Percentiles rank a stretch among this genome's conserved stretches.
These are phyloP conservation scores for Melanotaenia nigrans DNA, from an alignment of 2,797 vertebrate species.

Conservation along the genomic window DNA sequence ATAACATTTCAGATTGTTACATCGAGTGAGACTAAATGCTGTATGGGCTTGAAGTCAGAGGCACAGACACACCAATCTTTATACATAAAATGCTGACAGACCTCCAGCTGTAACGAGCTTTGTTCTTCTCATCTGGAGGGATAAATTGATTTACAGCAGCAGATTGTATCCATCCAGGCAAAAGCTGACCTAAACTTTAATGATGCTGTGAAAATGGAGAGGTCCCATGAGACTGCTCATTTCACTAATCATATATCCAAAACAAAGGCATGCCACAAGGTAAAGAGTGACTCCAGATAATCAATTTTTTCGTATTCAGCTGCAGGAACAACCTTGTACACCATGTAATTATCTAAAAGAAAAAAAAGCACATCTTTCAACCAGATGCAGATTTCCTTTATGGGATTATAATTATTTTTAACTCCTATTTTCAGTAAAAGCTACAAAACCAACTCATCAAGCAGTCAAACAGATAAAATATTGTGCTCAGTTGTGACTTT, in stretches of 20 bases:
- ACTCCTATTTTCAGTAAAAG: neutral
- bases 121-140: conserved; percentile 30
- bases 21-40: conserved; percentile 23
- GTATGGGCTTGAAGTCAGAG: conserved; percentile 42
- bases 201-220: conserved; percentile 35
- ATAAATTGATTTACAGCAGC: conserved; percentile 21
- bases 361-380: no score
- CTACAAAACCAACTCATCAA: no score
- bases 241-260: conserved; percentile 38
- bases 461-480: no score
- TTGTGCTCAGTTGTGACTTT: no score
- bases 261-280: conserved; percentile 21
- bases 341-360: no score
- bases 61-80: conserved; percentile 28
- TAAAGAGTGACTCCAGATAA: conserved; percentile 23
- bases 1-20: conserved; percentile 43
- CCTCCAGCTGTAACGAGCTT: conserved; percentile 43
- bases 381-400: no score
- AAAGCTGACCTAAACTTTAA: conserved; percentile 29
- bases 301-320: neutral
- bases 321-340: no score
- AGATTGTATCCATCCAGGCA: conserved; percentile 36
- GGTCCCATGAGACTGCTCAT: conserved; percentile 40
- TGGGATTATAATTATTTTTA: no score
- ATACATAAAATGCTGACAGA: conserved; percentile 29